Conservation (phyloP, 1,140 invertebrate genomes). For the Glossosoma conforme region DNA sequence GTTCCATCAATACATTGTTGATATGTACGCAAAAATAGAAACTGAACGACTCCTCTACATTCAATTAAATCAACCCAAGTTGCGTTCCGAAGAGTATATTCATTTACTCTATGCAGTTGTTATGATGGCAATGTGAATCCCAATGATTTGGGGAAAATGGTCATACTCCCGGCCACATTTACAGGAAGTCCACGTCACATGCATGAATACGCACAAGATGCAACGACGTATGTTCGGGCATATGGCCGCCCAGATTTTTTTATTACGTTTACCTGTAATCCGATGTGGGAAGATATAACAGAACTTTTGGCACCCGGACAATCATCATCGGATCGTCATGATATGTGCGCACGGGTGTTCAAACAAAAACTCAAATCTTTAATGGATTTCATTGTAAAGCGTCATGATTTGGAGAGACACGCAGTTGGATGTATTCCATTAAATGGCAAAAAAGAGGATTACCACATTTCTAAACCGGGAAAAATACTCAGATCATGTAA, state of each 20-base stretch:
- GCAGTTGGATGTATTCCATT: constrained; percentile 44
- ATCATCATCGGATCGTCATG: constrained; percentile 32
- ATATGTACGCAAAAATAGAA: constrained; percentile 51
- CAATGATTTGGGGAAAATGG: constrained; percentile 24
- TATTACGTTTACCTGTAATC: constrained; percentile 46
- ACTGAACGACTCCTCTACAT: constrained; percentile 42
- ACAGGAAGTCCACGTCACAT: constrained; percentile 42
- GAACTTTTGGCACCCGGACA: constrained; percentile 33
- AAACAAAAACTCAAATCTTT: constrained; percentile 38
- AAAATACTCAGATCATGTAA: too few species aligned
- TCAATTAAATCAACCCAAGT: constrained; percentile 39
- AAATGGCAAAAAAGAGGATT: constrained; percentile 45
- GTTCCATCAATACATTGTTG: constrained; percentile 42
- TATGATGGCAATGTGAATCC: constrained; percentile 14
- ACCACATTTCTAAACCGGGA: too few species aligned
- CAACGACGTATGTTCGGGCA: constrained; percentile 39
- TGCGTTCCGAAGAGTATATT: constrained; percentile 32
- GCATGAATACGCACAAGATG: constrained; percentile 45
- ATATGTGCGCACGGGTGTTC: constrained; percentile 38
- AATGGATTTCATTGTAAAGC: constrained; percentile 34
- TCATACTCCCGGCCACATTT: constrained; percentile 44
- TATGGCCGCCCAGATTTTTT: constrained; percentile 39
- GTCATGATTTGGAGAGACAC: constrained; percentile 33
- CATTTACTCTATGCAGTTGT: constrained; percentile 35
- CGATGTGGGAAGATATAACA: constrained; percentile 41